These are phyloP conservation scores for Bubo bubo DNA, from an alignment of 2,113 vertebrate species.

Conservation along the genomic window DNA sequence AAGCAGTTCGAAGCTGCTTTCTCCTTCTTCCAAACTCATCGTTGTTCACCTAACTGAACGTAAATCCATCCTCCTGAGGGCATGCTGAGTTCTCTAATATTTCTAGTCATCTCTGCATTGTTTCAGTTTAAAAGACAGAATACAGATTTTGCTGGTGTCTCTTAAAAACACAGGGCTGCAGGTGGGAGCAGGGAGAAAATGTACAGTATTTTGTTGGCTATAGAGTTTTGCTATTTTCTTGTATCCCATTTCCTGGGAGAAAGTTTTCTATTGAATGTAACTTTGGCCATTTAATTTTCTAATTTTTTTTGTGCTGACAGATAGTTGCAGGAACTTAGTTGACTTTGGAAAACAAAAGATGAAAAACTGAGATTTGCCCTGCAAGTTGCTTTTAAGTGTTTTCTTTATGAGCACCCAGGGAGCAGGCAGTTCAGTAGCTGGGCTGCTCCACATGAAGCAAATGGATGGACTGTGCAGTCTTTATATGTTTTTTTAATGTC, in stretches of 20 bases:
- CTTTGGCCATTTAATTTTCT: background rate
- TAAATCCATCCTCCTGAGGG: background rate
- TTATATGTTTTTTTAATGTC: background rate
- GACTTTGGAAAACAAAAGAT: background rate
- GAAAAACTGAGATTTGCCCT: background rate
- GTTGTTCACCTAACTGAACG: background rate
- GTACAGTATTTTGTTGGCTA: constrained; percentile 42
- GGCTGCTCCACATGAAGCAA: background rate
- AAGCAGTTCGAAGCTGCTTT: background rate
- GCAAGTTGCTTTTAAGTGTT: background rate
- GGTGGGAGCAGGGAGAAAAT: background rate
- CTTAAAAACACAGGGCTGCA: background rate
- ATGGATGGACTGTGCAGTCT: background rate
- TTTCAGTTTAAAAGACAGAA: background rate
- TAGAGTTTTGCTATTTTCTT: constrained; percentile 26
- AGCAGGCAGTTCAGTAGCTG: background rate
- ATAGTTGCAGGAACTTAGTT: background rate
- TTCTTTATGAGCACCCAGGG: background rate
- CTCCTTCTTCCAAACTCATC: background rate
- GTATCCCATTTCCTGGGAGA: constrained; percentile 3
- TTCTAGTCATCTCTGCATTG: background rate
- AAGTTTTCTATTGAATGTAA: background rate
- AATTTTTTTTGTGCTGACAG: background rate
- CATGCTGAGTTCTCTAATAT: background rate
- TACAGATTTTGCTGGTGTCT: background rate